phyloP scores from a whole-genome alignment of 2,888 invertebrate genomes.

The Limulus polyphemus region DNA sequence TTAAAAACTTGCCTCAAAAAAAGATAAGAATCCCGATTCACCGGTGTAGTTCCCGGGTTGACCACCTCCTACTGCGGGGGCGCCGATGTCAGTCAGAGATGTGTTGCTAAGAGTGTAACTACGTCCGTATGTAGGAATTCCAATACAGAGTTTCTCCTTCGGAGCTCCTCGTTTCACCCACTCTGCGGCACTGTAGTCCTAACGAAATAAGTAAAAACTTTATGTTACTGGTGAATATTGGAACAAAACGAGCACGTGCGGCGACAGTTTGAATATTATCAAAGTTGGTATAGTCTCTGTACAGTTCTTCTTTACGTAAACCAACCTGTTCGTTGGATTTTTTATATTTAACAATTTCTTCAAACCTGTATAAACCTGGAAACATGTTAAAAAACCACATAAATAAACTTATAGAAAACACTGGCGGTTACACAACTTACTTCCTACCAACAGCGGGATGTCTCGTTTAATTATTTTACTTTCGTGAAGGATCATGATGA shows the following conservation, averaged over 20 bases:
- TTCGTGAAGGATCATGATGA: too few species aligned
- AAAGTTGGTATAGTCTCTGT: too few species aligned
- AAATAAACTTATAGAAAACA: background rate
- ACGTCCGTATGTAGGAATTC: constrained; percentile 87
- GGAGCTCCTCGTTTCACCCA: constrained; percentile 90
- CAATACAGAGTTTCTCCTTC: constrained; percentile 83
- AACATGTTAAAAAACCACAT: too few species aligned
- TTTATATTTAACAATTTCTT: too few species aligned
- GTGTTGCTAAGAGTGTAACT: constrained; percentile 76
- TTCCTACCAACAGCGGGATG: too few species aligned
- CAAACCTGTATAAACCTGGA: too few species aligned
- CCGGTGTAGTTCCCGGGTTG: constrained; percentile 72
- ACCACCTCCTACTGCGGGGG: constrained; percentile 78
- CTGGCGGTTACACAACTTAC: too few species aligned
- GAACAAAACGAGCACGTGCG: too few species aligned
- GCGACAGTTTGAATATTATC: too few species aligned
- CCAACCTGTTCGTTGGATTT: too few species aligned
- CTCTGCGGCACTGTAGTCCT: constrained; percentile 79
- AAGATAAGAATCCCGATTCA: constrained; percentile 87
- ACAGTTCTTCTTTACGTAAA: too few species aligned
- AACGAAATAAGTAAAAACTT: constrained; percentile 6
- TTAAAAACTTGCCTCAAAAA: constrained; percentile 57
- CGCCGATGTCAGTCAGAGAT: constrained; percentile 81
- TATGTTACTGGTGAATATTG: background rate
- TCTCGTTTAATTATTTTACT: too few species aligned